These are phyloP conservation scores for Odocoileus virginianus DNA, from an alignment of 2,113 vertebrate genomes.

Conservation along the genomic window DNA sequence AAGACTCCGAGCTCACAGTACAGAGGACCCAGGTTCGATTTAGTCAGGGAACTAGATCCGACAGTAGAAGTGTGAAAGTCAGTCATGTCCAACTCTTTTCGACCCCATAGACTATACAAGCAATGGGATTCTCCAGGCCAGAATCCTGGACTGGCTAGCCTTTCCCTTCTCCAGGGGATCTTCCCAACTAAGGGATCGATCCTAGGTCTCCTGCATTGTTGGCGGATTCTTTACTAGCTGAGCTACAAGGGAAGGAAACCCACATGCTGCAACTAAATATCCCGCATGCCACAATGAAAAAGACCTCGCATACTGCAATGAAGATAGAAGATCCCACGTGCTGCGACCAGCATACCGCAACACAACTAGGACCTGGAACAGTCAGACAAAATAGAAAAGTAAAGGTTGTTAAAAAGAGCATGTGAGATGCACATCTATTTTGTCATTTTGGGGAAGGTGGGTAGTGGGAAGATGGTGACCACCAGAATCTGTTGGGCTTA, in stretches of 20 bases:
- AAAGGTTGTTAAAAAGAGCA: not conserved
- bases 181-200: not conserved
- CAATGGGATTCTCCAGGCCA: not conserved
- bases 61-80: not conserved
- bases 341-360: accelerated
- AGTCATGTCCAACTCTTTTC: accelerated
- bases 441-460: not conserved
- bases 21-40: not conserved
- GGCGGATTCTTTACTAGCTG: not conserved
- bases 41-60: not conserved
- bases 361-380: not conserved
- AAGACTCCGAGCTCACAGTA: not conserved
- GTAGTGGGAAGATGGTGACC: not conserved
- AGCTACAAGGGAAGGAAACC: not conserved
- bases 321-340: not conserved
- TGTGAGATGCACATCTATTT: not conserved
- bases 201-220: not conserved
- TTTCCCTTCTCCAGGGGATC: not conserved
- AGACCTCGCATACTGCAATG: accelerated
- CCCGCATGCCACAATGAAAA: not conserved
- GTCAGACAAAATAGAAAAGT: not conserved
- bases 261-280: not conserved
- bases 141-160: not conserved
- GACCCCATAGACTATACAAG: not conserved
- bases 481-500: not conserved